phyloP scores from a whole-genome alignment of 2,797 vertebrate genomes.

The Pantherophis vulpinus region DNA sequence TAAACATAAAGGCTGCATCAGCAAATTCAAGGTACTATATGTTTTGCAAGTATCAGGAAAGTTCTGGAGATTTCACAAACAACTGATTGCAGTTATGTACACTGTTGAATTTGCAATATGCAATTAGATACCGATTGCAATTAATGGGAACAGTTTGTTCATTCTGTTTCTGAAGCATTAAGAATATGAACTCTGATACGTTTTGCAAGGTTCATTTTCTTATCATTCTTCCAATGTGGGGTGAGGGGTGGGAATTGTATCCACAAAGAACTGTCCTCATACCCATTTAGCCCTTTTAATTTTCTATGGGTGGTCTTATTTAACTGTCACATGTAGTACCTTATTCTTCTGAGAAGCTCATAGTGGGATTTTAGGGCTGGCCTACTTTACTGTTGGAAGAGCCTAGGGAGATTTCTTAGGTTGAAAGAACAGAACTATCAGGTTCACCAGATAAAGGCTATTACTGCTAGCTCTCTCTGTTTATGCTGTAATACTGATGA shows the following conservation, averaged over 20 bases:
- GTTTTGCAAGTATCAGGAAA: not conserved
- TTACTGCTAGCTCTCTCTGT: not conserved
- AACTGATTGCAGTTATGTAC: not conserved
- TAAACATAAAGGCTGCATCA: conserved; percentile 7
- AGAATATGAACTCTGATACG: not conserved
- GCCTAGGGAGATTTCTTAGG: not conserved
- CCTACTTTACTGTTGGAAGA: not conserved
- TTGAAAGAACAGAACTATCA: not conserved
- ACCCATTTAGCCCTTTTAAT: not conserved
- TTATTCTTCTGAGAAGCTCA: not conserved
- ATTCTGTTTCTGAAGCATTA: not conserved
- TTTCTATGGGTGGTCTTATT: not conserved
- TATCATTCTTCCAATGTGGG: not conserved
- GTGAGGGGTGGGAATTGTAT: not conserved
- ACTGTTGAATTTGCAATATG: not conserved
- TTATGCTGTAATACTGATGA: not conserved
- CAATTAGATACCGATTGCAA: not conserved
- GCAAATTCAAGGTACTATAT: not conserved
- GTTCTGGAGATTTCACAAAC: conserved; percentile 1
- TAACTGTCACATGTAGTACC: not conserved
- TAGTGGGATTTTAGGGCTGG: not conserved
- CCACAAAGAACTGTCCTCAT: too few species aligned
- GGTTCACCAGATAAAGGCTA: not conserved
- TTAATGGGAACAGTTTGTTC: not conserved
- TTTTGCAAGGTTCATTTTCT: not conserved